These are phyloP conservation scores for Ornithoptera priamus DNA, from an alignment of 2,888 invertebrate species.

Conservation along the genomic window DNA sequence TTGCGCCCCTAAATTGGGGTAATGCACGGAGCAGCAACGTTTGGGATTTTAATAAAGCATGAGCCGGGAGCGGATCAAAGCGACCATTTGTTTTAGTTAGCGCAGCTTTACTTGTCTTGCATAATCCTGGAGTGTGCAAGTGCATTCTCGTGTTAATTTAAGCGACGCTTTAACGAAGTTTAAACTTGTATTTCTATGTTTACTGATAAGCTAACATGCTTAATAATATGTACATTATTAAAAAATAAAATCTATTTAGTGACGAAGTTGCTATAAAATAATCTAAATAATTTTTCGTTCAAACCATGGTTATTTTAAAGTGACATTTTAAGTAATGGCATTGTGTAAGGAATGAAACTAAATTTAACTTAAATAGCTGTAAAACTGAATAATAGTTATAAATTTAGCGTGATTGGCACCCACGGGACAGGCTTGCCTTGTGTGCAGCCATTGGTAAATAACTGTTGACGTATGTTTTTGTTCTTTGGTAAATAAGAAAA, in stretches of 20 bases:
- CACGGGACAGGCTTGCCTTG: too few species aligned
- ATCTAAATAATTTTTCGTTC: too few species aligned
- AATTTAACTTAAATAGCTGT: too few species aligned
- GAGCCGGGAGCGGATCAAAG: slow-evolving; percentile 60
- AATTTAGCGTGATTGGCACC: too few species aligned
- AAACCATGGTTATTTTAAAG: too few species aligned
- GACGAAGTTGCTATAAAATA: background rate
- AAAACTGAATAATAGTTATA: too few species aligned
- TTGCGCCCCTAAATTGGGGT: slow-evolving; percentile 76
- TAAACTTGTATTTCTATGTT: background rate
- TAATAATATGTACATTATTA: background rate
- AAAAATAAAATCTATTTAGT: background rate
- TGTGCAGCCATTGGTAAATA: too few species aligned
- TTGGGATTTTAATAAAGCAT: slow-evolving; percentile 74
- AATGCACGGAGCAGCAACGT: slow-evolving; percentile 67
- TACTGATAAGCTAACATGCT: background rate
- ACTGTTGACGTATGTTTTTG: too few species aligned
- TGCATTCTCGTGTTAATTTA: slow-evolving; percentile 20
- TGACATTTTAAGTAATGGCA: too few species aligned
- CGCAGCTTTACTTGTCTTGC: slow-evolving; percentile 51
- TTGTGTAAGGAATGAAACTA: too few species aligned
- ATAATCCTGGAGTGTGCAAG: slow-evolving; percentile 38
- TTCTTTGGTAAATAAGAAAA: background rate
- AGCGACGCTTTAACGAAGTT: background rate
- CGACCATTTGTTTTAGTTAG: slow-evolving; percentile 73